Conservation (phyloP, 2,113 vertebrate species). For the Oceanodroma tethys region DNA sequence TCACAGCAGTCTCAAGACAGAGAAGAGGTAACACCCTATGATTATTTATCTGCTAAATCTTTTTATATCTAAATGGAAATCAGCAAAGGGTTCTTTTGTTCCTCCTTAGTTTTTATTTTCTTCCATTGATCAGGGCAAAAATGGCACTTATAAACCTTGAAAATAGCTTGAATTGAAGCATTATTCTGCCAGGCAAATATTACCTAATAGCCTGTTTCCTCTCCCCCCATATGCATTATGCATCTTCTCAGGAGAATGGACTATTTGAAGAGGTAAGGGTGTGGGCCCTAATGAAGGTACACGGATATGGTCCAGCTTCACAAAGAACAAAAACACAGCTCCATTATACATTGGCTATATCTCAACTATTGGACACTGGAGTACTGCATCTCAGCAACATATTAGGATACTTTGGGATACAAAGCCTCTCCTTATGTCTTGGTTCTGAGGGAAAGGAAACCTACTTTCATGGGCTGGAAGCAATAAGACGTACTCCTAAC, state of each 20-base stretch:
- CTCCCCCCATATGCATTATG: accelerated
- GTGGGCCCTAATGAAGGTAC: background rate
- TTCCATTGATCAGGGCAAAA: background rate
- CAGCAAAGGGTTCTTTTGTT: background rate
- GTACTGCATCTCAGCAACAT: background rate
- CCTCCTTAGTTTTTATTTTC: background rate
- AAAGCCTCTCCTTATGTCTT: background rate
- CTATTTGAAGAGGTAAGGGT: background rate
- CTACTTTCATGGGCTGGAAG: background rate
- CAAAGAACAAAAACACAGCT: background rate
- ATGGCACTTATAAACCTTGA: background rate
- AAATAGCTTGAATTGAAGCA: background rate
- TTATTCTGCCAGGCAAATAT: background rate
- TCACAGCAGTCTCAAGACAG: background rate
- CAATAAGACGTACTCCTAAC: background rate
- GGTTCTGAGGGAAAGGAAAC: background rate
- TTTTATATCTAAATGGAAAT: slow-evolving; percentile 1
- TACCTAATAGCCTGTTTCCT: background rate
- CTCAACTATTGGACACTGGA: background rate
- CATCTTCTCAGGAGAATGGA: background rate
- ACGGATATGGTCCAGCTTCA: background rate
- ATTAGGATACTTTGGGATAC: background rate
- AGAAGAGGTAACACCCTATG: background rate
- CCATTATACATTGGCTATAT: background rate
- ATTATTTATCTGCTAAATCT: background rate